Conservation (phyloP, 1,140 invertebrate species). For the Drosophila nikananu region DNA sequence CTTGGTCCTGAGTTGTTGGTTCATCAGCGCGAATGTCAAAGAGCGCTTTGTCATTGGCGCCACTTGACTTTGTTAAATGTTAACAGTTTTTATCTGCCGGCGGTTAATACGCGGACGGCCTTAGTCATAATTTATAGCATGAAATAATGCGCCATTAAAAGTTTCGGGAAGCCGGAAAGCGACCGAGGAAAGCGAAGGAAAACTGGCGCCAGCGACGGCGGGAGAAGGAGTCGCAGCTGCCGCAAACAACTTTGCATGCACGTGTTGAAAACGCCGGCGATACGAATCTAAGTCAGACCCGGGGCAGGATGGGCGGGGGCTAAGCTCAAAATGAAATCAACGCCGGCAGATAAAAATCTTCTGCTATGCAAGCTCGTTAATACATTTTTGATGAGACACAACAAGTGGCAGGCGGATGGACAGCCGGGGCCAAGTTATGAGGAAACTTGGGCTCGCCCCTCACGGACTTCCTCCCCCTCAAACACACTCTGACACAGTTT, state of each 20-base stretch:
- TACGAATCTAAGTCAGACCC: slow-evolving; percentile 74
- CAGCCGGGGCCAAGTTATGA: slow-evolving; percentile 68
- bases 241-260: slow-evolving; percentile 74
- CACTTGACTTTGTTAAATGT: slow-evolving; percentile 71
- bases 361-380: slow-evolving; percentile 83
- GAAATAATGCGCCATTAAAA: slow-evolving; percentile 83
- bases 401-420: slow-evolving; percentile 75
- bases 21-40: slow-evolving; percentile 65
- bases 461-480: background rate
- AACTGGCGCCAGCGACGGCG: slow-evolving; percentile 28
- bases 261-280: slow-evolving; percentile 76
- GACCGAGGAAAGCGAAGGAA: slow-evolving; percentile 16
- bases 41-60: slow-evolving; percentile 40
- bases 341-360: slow-evolving; percentile 82
- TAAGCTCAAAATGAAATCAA: slow-evolving; percentile 79
- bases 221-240: slow-evolving; percentile 57
- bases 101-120: slow-evolving; percentile 54
- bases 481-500: slow-evolving; percentile 51
- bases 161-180: slow-evolving; percentile 46
- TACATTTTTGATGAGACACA: slow-evolving; percentile 84
- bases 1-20: slow-evolving; percentile 1
- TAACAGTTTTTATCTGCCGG: slow-evolving; percentile 70
- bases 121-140: slow-evolving; percentile 78
- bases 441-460: slow-evolving; percentile 52
- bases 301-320: slow-evolving; percentile 18